These are phyloP conservation scores for Scelioninae gen. 1 DNA, from an alignment of 2,888 invertebrate species.

Conservation along the genomic window DNA sequence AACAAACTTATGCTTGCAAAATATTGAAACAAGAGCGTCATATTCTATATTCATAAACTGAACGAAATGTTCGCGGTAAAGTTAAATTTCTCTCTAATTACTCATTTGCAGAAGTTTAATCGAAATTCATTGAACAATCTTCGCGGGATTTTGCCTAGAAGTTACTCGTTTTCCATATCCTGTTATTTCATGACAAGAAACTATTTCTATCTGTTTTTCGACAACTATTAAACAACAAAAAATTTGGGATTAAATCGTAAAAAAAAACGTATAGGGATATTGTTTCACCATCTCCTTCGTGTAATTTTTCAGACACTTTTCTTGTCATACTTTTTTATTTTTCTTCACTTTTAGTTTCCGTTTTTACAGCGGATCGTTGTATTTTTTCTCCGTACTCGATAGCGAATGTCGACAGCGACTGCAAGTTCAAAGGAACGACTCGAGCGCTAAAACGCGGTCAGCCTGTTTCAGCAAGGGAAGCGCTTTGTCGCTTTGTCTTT, in stretches of 20 bases:
- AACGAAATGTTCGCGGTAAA: conserved; percentile 32
- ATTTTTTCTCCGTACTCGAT: conserved; percentile 45
- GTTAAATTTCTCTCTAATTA: conserved; percentile 47
- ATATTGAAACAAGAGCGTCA: conserved; percentile 28
- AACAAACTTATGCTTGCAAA: conserved; percentile 16
- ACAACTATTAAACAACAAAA: too few relatives aligned
- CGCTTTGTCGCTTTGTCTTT: conserved; percentile 67
- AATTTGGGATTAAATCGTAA: too few relatives aligned
- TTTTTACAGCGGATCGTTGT: not conserved
- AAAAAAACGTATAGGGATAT: conserved; percentile 1
- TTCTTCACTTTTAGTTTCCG: not conserved
- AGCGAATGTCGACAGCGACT: conserved; percentile 45
- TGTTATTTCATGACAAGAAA: too few relatives aligned
- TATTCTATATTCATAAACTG: conserved; percentile 49
- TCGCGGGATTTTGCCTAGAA: not conserved
- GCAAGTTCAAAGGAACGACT: conserved; percentile 63
- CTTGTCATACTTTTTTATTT: not conserved
- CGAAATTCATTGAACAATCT: conserved; percentile 50
- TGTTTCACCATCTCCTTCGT: conserved; percentile 13
- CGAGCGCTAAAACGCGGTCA: conserved; percentile 69
- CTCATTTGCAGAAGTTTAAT: conserved; percentile 53
- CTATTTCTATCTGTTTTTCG: too few relatives aligned
- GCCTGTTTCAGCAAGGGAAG: conserved; percentile 59
- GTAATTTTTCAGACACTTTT: conserved; percentile 16
- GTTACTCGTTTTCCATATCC: too few relatives aligned